Conservation (phyloP, 2,797 vertebrate genomes). For the Ataeniobius toweri region DNA sequence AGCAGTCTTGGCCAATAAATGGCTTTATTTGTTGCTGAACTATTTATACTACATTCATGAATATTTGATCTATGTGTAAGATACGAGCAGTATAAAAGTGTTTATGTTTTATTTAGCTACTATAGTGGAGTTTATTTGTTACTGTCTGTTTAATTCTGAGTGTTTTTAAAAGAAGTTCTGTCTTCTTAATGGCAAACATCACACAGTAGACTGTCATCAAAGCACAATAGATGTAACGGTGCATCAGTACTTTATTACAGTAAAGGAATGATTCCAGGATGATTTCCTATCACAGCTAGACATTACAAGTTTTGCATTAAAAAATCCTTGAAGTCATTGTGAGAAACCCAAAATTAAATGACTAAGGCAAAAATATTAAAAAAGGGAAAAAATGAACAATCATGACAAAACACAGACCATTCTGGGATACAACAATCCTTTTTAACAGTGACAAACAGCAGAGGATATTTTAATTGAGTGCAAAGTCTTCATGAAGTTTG, state of each 20-base stretch:
- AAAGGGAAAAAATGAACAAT: slow-evolving; percentile 1
- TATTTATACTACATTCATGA: background rate
- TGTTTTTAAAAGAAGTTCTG: background rate
- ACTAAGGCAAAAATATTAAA: slow-evolving; percentile 12
- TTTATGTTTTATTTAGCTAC: background rate
- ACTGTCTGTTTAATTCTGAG: background rate
- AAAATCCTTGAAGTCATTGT: slow-evolving; percentile 10
- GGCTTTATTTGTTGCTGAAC: background rate
- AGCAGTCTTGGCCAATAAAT: background rate
- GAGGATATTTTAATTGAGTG: slow-evolving; percentile 10
- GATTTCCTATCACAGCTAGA: background rate
- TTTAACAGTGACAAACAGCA: background rate
- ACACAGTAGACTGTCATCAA: background rate
- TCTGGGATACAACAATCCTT: slow-evolving; percentile 16
- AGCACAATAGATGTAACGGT: background rate
- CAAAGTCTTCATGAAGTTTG: slow-evolving; percentile 13
- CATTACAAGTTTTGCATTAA: background rate
- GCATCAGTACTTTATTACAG: background rate
- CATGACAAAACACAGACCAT: slow-evolving; percentile 19
- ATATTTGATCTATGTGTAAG: background rate
- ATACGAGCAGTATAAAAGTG: background rate
- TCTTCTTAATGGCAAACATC: background rate
- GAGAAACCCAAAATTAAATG: slow-evolving; percentile 34
- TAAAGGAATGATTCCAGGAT: background rate
- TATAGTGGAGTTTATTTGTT: background rate